Evolutionary conservation across 2,888 invertebrate genomes (phyloP).

Genomic region (Mystacides longicornis): DNA sequence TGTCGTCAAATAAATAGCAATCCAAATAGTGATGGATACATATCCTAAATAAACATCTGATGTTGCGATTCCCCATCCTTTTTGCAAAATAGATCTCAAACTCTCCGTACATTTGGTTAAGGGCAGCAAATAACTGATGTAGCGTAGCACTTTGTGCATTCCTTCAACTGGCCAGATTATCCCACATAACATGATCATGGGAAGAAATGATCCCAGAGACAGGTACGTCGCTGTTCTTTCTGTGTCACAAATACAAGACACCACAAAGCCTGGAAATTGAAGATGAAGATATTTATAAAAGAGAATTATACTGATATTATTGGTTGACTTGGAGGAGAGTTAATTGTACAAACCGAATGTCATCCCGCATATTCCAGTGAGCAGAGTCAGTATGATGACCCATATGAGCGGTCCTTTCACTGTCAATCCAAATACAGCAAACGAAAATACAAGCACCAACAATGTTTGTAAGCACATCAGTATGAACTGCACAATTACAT

Average conservation of each 20-base stretch:
- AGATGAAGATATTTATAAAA: too few species aligned
- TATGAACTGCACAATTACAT: slow-evolving; percentile 89
- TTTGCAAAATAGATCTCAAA: slow-evolving; percentile 72
- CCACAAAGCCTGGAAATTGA: slow-evolving; percentile 69
- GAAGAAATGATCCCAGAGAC: slow-evolving; percentile 78
- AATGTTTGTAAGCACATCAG: slow-evolving; percentile 93
- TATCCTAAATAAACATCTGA: slow-evolving; percentile 77
- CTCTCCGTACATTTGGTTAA: slow-evolving; percentile 85
- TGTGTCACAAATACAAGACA: slow-evolving; percentile 71
- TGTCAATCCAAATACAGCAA: slow-evolving; percentile 82
- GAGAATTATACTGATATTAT: too few species aligned
- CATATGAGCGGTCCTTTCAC: slow-evolving; percentile 80
- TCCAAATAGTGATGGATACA: slow-evolving; percentile 72
- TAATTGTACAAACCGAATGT: slow-evolving; percentile 61
- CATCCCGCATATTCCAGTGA: slow-evolving; percentile 91
- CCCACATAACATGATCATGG: slow-evolving; percentile 79
- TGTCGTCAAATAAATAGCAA: slow-evolving; percentile 62
- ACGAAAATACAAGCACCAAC: slow-evolving; percentile 85
- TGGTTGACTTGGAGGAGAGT: too few species aligned
- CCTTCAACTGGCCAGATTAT: slow-evolving; percentile 95
- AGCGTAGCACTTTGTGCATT: slow-evolving; percentile 70
- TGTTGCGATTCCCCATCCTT: slow-evolving; percentile 70
- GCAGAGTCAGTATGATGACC: slow-evolving; percentile 75
- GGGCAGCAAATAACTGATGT: slow-evolving; percentile 69
- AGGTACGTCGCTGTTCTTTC: slow-evolving; percentile 80